These are phyloP conservation scores for Trachymyrmex septentrionalis DNA, from an alignment of 1,140 invertebrate genomes.

Conservation along the genomic window DNA sequence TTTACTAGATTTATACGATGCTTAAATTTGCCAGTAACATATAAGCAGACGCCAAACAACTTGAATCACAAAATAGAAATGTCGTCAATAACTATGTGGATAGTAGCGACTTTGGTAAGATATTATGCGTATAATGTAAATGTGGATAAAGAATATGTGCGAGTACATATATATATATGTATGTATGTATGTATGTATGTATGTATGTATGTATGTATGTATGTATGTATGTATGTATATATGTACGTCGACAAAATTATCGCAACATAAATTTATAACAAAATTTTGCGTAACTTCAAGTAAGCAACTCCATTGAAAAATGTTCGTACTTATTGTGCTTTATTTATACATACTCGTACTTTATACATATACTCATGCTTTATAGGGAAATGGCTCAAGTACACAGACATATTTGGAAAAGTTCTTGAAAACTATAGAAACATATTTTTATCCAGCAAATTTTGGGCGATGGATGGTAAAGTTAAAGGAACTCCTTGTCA, in stretches of 20 bases:
- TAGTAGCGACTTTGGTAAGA: conserved; percentile 78
- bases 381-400: conserved; percentile 87
- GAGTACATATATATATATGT: too few relatives aligned
- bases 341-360: not conserved
- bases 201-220: too few relatives aligned
- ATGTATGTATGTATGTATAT: too few relatives aligned
- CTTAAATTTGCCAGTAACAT: conserved; percentile 93
- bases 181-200: too few relatives aligned
- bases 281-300: too few relatives aligned
- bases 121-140: conserved; percentile 38
- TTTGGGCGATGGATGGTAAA: conserved; percentile 91
- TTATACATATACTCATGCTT: conserved; percentile 31
- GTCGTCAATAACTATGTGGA: conserved; percentile 87
- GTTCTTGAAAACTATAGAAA: conserved; percentile 94
- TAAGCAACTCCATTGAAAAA: too few relatives aligned
- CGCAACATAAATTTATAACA: too few relatives aligned
- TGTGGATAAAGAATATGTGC: not conserved
- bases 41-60: conserved; percentile 87
- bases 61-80: conserved; percentile 87
- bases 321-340: too few relatives aligned
- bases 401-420: conserved; percentile 92
- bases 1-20: conserved; percentile 93
- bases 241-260: too few relatives aligned
- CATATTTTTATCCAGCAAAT: conserved; percentile 97
- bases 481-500: conserved; percentile 89